Base-by-base conservation (phyloP, 2,113 vertebrate species). In the Paedocypris sp. region DNA sequence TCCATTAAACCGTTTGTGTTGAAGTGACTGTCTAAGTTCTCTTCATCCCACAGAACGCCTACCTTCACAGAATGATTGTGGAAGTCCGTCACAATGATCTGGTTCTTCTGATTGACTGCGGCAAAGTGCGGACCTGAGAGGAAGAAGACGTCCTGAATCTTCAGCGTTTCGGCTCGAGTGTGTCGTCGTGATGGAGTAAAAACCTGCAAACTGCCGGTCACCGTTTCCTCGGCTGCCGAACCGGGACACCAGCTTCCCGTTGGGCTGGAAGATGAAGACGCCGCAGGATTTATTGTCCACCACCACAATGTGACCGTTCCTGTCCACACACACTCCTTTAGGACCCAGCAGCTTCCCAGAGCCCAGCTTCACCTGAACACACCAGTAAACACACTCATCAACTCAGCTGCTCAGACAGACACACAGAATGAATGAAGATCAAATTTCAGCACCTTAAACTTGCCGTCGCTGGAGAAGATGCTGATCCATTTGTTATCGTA, bases 401-500 rank as follows among this genome's bases (percentile, higher is more conserved):
- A 15, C 36, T 15, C n/a, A 15, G 3, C 36, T 39, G n/a, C 4
- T 38, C 13, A 56, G 12, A 20, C 39, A 42, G 67, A 28, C 5
- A 4, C n/a, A 43, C 47, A 66, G 2, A 25, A 39, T 6, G 1
- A 2, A 46, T 5, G 3, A 3, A 28, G 1, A 31, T 11, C 26
- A 48, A 48, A 48, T 25, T 28, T 15, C 16, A 42, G 12, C 43
- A 97, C 94, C 90, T 97, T 98, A 78, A 97, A 98, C 76, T 98
- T 98, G 36, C 95, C 95, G 43, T 98, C 93, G 1, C 84, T 85
- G 31, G 92, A 94, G 74, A 98, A 98, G 76, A 97, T 92, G 91
- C 94, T 98, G 79, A 97, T 91, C 95, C 94, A 98, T 67, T 97
- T 98, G 75, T 97, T 98, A 76, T 98, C 95, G 4, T 98, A 97